Evolutionary conservation across 2,797 vertebrate species (phyloP).

Genomic region (Lagorchestes hirsutus): DNA sequence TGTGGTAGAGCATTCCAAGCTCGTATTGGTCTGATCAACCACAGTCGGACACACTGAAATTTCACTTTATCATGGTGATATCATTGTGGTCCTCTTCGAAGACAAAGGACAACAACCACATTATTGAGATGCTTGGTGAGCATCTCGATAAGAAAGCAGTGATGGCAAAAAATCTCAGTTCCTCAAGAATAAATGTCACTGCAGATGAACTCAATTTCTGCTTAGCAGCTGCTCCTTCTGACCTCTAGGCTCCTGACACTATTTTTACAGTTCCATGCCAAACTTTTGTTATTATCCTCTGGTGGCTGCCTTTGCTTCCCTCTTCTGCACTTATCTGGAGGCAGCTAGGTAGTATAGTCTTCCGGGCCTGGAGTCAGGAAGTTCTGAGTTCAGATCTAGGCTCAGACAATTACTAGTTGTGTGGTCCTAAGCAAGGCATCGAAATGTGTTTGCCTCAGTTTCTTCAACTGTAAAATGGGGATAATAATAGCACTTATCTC

Average conservation of each 20-base stretch:
- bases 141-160: neutral
- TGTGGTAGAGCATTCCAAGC: no score
- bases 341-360: neutral
- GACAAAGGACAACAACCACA: no score
- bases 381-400: neutral
- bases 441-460: neutral
- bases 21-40: no score
- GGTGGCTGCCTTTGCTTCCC: neutral
- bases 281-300: neutral
- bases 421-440: neutral
- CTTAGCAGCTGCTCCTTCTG: neutral
- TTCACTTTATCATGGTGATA: no score
- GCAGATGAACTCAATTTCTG: neutral
- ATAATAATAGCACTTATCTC: neutral
- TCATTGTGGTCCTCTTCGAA: no score
- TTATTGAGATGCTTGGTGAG: neutral
- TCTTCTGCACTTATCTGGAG: neutral
- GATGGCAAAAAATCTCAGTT: neutral
- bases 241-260: neutral
- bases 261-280: neutral
- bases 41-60: no score
- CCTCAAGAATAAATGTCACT: neutral
- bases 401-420: neutral
- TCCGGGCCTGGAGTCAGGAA: neutral
- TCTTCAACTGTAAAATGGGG: neutral